A percentile compares a stretch with the other conserved stretches of the same genome.
Conservation (phyloP, 2,888 invertebrate species). For the Oxycera nigricornis region DNA sequence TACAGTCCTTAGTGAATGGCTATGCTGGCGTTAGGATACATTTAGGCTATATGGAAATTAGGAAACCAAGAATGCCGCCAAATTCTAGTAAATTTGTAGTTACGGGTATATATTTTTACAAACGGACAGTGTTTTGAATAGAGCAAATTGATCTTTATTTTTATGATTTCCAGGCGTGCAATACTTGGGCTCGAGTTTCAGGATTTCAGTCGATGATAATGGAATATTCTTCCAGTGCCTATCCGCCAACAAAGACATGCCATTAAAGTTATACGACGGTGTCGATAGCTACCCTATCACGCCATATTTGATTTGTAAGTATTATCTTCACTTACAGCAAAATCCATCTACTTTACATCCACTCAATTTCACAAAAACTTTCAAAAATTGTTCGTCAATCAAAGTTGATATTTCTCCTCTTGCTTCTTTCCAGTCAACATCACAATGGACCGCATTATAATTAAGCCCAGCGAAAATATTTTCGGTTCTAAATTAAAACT, state of each 20-base stretch:
- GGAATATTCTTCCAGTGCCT: constrained; percentile 36
- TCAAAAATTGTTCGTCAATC: too few species aligned
- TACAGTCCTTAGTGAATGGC: constrained; percentile 67
- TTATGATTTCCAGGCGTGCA: constrained; percentile 51
- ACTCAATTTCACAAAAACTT: too few species aligned
- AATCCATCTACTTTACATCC: background rate
- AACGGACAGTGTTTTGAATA: too few species aligned
- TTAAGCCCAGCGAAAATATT: constrained; percentile 29
- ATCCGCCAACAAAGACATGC: constrained; percentile 4
- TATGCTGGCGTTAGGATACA: constrained; percentile 66
- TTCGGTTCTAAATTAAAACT: constrained; percentile 16
- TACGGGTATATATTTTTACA: constrained; percentile 62
- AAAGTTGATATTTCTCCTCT: background rate
- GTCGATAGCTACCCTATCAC: constrained; percentile 25
- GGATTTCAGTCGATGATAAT: constrained; percentile 41
- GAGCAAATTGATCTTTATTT: background rate
- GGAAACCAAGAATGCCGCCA: constrained; percentile 62
- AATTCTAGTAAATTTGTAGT: constrained; percentile 61
- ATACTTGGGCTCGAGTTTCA: constrained; percentile 52
- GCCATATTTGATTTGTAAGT: constrained; percentile 42
- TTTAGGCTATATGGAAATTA: constrained; percentile 63
- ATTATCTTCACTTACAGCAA: background rate
- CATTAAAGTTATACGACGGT: constrained; percentile 39
- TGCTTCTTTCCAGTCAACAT: constrained; percentile 37
- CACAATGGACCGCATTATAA: constrained; percentile 19